These are phyloP conservation scores for Conus ventricosus DNA, from an alignment of 1,140 invertebrate species.

Conservation along the genomic window DNA sequence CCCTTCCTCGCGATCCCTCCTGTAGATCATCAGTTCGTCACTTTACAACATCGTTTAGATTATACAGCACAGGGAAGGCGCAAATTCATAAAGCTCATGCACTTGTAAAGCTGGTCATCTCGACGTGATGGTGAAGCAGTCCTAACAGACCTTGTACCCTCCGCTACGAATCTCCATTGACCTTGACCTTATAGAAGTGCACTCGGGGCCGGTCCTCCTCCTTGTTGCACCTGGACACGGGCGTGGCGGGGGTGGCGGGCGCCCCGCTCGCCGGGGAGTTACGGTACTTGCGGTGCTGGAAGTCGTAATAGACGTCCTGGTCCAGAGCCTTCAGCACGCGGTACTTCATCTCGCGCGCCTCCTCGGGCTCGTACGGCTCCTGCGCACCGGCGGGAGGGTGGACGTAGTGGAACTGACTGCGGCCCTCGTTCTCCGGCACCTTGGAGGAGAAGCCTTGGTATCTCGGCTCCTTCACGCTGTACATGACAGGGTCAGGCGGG, in stretches of 20 bases:
- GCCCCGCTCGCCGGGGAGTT: not conserved
- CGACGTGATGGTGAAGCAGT: too few relatives aligned
- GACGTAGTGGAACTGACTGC: slow-evolving; percentile 43
- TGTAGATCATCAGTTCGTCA: too few relatives aligned
- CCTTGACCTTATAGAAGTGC: slow-evolving; percentile 49
- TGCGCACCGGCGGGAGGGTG: not conserved
- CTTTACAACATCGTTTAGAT: too few relatives aligned
- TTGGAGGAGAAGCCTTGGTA: slow-evolving; percentile 46
- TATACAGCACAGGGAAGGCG: too few relatives aligned
- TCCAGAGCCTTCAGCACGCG: slow-evolving; percentile 45
- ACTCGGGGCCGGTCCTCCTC: slow-evolving; percentile 42
- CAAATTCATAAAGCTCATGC: too few relatives aligned
- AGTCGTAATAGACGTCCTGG: slow-evolving; percentile 48
- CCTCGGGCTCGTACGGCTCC: not conserved
- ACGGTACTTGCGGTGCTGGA: slow-evolving; percentile 47
- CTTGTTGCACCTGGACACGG: not conserved
- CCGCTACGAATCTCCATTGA: slow-evolving; percentile 14
- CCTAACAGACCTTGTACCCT: not conserved
- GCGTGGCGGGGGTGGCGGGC: not conserved
- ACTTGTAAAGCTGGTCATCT: too few relatives aligned
- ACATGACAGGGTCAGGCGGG: not conserved
- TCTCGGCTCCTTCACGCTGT: slow-evolving; percentile 16
- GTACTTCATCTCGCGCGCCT: slow-evolving; percentile 37
- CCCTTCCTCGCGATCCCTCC: too few relatives aligned
- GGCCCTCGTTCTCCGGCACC: slow-evolving; percentile 36